These are phyloP conservation scores for Chironex yamaguchii DNA, from an alignment of 30 jellyfish, hydroid and myxozoan genomes.

Conservation along the genomic window DNA sequence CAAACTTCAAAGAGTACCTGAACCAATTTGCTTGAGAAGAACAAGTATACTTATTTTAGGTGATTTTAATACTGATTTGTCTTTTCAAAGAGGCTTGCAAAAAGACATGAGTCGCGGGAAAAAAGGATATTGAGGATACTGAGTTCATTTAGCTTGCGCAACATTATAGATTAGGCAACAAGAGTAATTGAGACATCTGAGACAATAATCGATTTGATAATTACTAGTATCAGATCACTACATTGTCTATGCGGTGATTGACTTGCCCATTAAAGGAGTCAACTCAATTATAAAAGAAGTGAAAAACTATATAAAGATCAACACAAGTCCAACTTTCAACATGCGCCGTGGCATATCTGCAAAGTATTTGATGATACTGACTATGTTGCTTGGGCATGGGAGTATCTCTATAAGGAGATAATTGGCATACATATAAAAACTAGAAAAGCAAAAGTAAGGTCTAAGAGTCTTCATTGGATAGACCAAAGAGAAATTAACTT, in stretches of 20 bases:
- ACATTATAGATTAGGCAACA: constrained; percentile 34
- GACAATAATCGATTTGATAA: constrained; percentile 11
- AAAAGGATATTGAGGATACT: neutral
- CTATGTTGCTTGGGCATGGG: constrained; percentile 66
- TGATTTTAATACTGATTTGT: constrained; percentile 63
- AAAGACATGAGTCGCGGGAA: constrained; percentile 53
- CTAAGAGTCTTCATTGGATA: constrained; percentile 48
- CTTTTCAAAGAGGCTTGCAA: constrained; percentile 30
- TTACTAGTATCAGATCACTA: constrained; percentile 17
- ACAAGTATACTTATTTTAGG: constrained; percentile 42
- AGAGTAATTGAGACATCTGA: constrained; percentile 31
- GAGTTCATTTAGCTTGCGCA: neutral
- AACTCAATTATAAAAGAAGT: neutral
- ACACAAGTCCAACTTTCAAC: constrained; percentile 26
- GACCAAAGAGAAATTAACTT: constrained; percentile 51
- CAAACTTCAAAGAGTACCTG: constrained; percentile 36
- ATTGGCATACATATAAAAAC: constrained; percentile 10
- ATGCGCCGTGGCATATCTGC: constrained; percentile 65
- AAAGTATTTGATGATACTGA: constrained; percentile 46
- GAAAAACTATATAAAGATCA: constrained; percentile 17
- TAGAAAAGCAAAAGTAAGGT: constrained; percentile 66
- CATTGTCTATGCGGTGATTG: constrained; percentile 1
- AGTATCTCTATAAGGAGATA: constrained; percentile 34
- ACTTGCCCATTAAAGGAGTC: neutral
- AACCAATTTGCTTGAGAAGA: constrained; percentile 63